Evolutionary conservation across 2,113 vertebrate genomes (phyloP), one percentile per base, ranked within the genome.

Genomic region (Saccopteryx leptura): DNA sequence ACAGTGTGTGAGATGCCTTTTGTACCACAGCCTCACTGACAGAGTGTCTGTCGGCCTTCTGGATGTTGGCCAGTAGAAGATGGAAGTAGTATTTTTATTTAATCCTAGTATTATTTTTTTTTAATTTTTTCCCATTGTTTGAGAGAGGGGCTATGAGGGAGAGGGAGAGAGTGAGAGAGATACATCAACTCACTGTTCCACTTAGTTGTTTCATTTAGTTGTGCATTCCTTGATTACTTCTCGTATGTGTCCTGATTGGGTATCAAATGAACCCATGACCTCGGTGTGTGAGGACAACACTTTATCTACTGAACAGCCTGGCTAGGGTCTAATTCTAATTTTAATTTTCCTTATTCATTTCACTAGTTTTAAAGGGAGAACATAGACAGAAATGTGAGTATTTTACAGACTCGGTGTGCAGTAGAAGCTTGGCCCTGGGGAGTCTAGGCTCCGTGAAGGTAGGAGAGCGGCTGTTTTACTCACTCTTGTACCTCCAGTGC

Each of bases 11-110:
- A 31, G 9, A 23, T 24, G 31, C 24, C 58, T 31, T 1, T 15
- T 54, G 11, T 76, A 63, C 92, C 48, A 26, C 18, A 48, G 39
- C n/a, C 31, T 24, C 71, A 31, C 52, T 54, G 7, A 21, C 15
- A 74, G 48, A 28, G 60, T 5, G 26, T 4, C 61, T 60, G 50
- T 48, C 66, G 86, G 48, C n/a, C 92, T 54, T 54, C 68, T 69
- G 68, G 80, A 39, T 48, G 26, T 23, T 60, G 50, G 58, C 79
- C 74, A 56, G 1, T 26, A 76, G 48, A 31, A 61, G 61, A 66
- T 48, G 26, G 63, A 65, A 90, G 81, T 71, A 23, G 28, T n/a
- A 50, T 90, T 93, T 88, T 83, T 54, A 69, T 93, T 74, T 81
- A 9, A 46, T 52, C 66, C 31, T 78, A 79, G 63, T 69, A 85